Evolutionary conservation across 1,140 invertebrate species (phyloP).

Genomic region (Lamellibrachia luymesi): DNA sequence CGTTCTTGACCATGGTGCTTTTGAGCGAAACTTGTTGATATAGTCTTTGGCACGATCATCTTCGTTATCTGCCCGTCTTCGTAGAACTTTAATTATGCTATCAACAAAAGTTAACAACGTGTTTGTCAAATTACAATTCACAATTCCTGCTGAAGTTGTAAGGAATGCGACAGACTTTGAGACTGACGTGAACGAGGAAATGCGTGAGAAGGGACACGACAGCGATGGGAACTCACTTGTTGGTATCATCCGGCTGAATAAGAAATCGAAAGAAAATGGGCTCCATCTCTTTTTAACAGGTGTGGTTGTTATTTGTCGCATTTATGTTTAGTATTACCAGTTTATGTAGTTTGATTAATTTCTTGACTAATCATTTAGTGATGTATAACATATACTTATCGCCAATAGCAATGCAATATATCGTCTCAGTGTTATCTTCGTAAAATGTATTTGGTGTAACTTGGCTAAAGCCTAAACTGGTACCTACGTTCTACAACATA

Average conservation of each 20-base stretch:
- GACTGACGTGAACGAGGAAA: background rate
- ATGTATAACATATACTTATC: no score
- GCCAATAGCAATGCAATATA: no score
- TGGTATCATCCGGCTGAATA: background rate
- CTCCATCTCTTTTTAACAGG: background rate
- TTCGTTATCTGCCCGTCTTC: no score
- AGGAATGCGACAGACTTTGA: background rate
- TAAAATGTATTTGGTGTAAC: no score
- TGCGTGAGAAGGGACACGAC: background rate
- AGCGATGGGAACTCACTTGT: background rate
- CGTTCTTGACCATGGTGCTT: background rate
- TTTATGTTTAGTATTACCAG: background rate
- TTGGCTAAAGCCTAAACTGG: no score
- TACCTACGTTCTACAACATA: no score
- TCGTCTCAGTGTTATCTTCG: no score
- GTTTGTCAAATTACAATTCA: background rate
- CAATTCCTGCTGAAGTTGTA: background rate
- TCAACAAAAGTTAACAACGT: background rate
- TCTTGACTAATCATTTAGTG: no score
- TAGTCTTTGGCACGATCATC: background rate
- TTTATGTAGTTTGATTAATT: background rate
- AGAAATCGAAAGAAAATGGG: background rate
- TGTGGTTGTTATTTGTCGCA: background rate
- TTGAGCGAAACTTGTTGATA: background rate
- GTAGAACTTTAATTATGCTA: background rate